Evolutionary conservation across 23 tunicate species (phyloP).

Genomic region (Pegea sp.): DNA sequence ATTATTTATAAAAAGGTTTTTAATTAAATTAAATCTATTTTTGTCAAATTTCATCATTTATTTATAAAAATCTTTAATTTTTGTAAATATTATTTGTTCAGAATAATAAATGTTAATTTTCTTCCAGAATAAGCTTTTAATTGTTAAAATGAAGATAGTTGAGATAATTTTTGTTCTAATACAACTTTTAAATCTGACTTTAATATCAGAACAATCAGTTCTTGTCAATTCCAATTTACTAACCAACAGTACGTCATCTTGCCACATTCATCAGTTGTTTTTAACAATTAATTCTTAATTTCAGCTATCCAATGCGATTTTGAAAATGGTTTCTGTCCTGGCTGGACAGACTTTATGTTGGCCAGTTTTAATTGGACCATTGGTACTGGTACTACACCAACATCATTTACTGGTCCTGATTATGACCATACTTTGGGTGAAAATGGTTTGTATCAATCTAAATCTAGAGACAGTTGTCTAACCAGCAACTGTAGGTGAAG

Average conservation of each 20-base stretch:
- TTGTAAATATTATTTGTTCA: background rate
- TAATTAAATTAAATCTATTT: background rate
- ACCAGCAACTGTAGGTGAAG: slow-evolving; percentile 11
- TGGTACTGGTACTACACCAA: slow-evolving; percentile 8
- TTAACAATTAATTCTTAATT: no score
- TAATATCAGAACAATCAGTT: no score
- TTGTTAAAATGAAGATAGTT: no score
- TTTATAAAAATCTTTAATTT: background rate
- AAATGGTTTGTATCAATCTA: slow-evolving; percentile 1
- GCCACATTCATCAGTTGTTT: no score
- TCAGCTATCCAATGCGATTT: slow-evolving; percentile 42
- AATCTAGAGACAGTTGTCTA: background rate
- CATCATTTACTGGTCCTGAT: slow-evolving; percentile 29
- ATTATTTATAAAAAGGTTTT: background rate
- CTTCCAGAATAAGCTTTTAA: no score
- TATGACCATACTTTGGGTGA: slow-evolving; percentile 24
- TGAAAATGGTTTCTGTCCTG: slow-evolving; percentile 33
- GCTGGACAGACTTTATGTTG: slow-evolving; percentile 15
- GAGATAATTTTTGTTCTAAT: no score
- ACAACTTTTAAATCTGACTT: no score
- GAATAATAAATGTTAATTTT: no score
- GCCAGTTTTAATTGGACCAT: slow-evolving; percentile 46
- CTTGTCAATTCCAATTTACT: no score
- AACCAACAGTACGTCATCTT: no score
- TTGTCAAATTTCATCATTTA: background rate